Evolutionary conservation across 2,888 invertebrate species (phyloP), one percentile per base, ranked within the genome.

Genomic region (Megamerina dolium): DNA sequence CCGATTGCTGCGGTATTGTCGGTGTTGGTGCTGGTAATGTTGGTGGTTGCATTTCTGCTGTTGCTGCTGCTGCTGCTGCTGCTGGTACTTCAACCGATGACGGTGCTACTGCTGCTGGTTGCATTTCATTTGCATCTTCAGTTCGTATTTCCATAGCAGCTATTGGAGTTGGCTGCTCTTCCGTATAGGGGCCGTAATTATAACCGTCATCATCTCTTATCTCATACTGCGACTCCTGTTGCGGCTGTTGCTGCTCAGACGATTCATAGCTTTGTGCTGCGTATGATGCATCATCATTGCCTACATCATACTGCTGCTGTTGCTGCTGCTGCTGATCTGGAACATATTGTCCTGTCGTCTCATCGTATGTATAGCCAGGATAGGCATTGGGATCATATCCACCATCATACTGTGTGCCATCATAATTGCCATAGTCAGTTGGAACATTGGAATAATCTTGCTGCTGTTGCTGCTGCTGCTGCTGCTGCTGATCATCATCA

Each of bases 361-460:
- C 66, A 21, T 64, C 64, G 50, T 69, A 71, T 45, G 63, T 63
- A 43, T 70, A 71, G 20, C 67, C 65, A 17, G 66, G 63, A 51
- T 70, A 70, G 26, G 59, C 56, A 42, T 57, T 65, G 20, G 62
- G 58, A 55, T 64, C 68, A 49, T 66, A 66, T 16, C 50, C 50
- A 31, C 48, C 49, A 44, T 50, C 50, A 42, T 65, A 67, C 27
- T 65, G 61, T 6, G 58, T 42, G 3, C 60, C 55, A 48, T 66
- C 66, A 48, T 69, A 71, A 47, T 67, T 64, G 37, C 59, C 57
- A 37, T 68, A 68, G 49, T 66, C 66, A n/a, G n/a, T n/a, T n/a
- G n/a, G n/a, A 40, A 56, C 52, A 45, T 60, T 53, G 16, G 55
- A 41, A 46, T 63, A 67, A 42, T 66, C 60, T 36, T 57, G 57